Base-by-base conservation (phyloP, 2,797 vertebrate genomes). In the Taeniopygia guttata region DNA sequence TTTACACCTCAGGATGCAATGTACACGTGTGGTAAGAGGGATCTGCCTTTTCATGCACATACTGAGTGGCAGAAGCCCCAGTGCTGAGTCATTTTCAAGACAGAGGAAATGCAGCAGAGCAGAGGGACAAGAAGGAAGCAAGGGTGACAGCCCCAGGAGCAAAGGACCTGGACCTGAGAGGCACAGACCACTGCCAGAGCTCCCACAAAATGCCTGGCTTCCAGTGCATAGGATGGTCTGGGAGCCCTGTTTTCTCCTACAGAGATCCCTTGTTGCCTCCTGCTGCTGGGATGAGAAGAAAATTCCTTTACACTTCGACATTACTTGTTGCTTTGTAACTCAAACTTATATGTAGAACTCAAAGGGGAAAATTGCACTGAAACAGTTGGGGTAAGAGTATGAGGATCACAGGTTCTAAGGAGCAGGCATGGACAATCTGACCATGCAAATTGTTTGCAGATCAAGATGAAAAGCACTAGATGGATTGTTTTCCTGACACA, bases 401-500 rank as follows among this genome's bases (percentile, higher is more conserved):
- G 66, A 82, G n/a, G 23, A 90, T 70, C 49, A 38, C 77, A 83
- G 58, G 52, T 76, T 83, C 67, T 45, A 30, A 73, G 43, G 29
- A 89, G 68, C 30, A 84, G 76, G 46, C 80, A 84, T 2, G 1
- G 51, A 55, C 52, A 66, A 66, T 13, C 29, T 62, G 45, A 84
- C 40, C 34, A 32, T 27, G 30, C 3, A 77, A 91, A 72, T 32
- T 88, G n/a, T 56, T 84, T 80, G 60, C 90, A 91, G 91, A 72
- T 38, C 43, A 69, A 89, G 83, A 95, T 63, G 49, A 95, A 92
- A 96, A 85, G 52, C 40, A 60, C 45, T 92, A 85, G 73, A 95
- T 83, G 74, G 43, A 77, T 70, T 70, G 42, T 80, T 76, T 95
- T 91, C 92, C 89, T 91, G 83, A 45, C 0, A 1, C 70, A n/a